Conservation (phyloP, 1,140 invertebrate genomes). For the Homalodisca vitripennis region DNA sequence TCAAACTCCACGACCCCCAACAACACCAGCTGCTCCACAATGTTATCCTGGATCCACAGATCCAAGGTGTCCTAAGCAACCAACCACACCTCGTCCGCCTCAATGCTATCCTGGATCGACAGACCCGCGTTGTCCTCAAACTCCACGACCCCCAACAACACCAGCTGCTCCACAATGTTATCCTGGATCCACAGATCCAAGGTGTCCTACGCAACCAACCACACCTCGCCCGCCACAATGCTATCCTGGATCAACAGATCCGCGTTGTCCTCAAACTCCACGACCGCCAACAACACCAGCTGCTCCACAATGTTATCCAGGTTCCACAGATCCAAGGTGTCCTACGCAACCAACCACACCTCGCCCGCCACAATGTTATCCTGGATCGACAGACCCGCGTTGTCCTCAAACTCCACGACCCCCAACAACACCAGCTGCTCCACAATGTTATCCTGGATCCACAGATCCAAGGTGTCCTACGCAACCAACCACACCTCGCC, state of each 20-base stretch:
- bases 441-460: conserved; percentile 40
- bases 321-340: conserved; percentile 43
- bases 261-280: conserved; percentile 43
- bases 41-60: too few relatives aligned
- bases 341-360: conserved; percentile 35
- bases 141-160: too few relatives aligned
- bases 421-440: conserved; percentile 38
- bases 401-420: conserved; percentile 43
- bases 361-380: conserved; percentile 32
- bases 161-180: too few relatives aligned
- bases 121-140: too few relatives aligned
- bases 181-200: too few relatives aligned
- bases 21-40: too few relatives aligned
- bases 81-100: too few relatives aligned
- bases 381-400: conserved; percentile 45
- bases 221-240: conserved; percentile 37
- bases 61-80: too few relatives aligned
- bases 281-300: conserved; percentile 32
- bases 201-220: conserved; percentile 40
- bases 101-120: too few relatives aligned
- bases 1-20: too few relatives aligned
- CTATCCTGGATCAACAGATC: conserved; percentile 46
- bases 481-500: conserved; percentile 35
- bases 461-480: conserved; percentile 45
- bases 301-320: conserved; percentile 42